Percentiles rank a stretch among this genome's conserved stretches.
These are phyloP conservation scores for Leucophora obtusa DNA, from an alignment of 2,888 invertebrate species.

Conservation along the genomic window DNA sequence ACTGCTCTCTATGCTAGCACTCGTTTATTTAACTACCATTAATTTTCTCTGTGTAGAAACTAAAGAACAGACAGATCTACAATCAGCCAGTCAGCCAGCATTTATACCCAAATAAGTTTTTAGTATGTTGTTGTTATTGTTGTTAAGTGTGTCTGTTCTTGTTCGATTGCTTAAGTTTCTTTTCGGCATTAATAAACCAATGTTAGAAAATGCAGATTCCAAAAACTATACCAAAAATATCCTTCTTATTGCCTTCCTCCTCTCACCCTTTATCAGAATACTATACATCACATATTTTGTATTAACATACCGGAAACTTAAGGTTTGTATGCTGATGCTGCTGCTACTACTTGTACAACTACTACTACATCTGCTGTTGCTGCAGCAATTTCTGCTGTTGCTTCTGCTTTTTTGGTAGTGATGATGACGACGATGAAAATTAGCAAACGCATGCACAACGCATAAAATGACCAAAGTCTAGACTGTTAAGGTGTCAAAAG, in stretches of 20 bases:
- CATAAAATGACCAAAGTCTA: conserved; percentile 75
- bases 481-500: conserved; percentile 62
- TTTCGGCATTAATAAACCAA: conserved; percentile 65
- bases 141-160: conserved; percentile 48
- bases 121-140: not conserved
- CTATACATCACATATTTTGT: conserved; percentile 33
- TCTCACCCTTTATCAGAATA: conserved; percentile 23
- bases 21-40: no score
- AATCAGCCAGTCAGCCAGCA: conserved; percentile 7
- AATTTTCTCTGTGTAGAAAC: no score
- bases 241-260: conserved; percentile 7
- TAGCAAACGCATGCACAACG: conserved; percentile 75
- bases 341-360: not conserved
- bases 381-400: conserved; percentile 6
- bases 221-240: conserved; percentile 29
- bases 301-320: conserved; percentile 55
- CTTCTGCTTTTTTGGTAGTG: not conserved
- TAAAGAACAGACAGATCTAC: conserved; percentile 7
- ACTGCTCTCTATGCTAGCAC: no score
- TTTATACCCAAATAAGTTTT: conserved; percentile 40
- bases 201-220: conserved; percentile 55
- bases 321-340: conserved; percentile 40
- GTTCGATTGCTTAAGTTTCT: conserved; percentile 66
- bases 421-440: conserved; percentile 70
- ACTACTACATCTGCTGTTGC: not conserved